These are phyloP conservation scores for Propithecus deckenii DNA, from an alignment of 2,797 vertebrate genomes.

Conservation along the genomic window DNA sequence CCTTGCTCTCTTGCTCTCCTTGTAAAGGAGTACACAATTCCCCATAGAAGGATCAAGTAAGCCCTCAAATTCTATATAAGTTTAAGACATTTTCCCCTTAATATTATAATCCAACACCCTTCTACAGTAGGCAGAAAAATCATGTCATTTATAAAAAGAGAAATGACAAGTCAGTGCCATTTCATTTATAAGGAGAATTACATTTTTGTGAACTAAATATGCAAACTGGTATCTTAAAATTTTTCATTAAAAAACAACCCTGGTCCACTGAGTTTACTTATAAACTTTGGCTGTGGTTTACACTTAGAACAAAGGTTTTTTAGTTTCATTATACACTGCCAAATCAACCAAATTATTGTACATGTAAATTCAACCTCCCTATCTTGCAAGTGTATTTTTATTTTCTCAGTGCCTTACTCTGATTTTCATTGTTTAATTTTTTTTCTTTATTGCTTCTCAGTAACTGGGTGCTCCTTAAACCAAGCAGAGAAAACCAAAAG, in stretches of 20 bases:
- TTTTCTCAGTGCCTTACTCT: neutral
- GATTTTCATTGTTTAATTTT: conserved; percentile 33
- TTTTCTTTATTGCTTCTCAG: conserved; percentile 6
- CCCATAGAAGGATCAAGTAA: neutral
- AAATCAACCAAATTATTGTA: conserved; percentile 40
- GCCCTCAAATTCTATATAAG: neutral
- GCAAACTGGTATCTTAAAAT: neutral
- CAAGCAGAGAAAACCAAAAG: neutral
- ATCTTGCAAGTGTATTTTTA: neutral
- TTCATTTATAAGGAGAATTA: conserved; percentile 44
- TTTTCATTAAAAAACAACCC: conserved; percentile 57
- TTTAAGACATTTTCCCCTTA: neutral
- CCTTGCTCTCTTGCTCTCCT: neutral
- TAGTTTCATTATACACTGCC: conserved; percentile 39
- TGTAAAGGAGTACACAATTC: neutral
- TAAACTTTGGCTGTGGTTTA: conserved; percentile 52
- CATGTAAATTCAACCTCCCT: conserved; percentile 6
- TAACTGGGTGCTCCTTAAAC: conserved; percentile 6
- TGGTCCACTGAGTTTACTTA: conserved; percentile 28
- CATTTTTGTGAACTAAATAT: conserved; percentile 12
- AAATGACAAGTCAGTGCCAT: conserved; percentile 11
- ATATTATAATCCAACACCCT: neutral
- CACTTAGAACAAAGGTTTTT: conserved; percentile 57
- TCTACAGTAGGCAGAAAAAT: conserved; percentile 38
- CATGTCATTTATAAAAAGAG: conserved; percentile 18